These are phyloP conservation scores for Sminthurides bifidus DNA, from an alignment of 1,140 invertebrate species.

Conservation along the genomic window DNA sequence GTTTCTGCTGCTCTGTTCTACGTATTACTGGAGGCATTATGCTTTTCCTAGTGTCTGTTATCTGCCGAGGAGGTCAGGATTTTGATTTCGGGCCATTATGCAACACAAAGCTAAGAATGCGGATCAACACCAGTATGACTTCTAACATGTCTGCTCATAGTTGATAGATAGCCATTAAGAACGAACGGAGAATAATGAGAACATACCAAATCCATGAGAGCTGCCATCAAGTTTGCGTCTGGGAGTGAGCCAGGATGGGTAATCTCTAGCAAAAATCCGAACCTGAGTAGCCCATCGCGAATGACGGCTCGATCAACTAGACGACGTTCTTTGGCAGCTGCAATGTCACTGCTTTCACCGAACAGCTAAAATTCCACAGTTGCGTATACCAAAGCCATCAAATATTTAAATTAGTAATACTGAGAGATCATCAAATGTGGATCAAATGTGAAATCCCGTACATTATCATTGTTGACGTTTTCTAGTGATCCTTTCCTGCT, in stretches of 20 bases:
- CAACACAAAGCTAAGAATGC: too few species aligned
- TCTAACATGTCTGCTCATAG: too few species aligned
- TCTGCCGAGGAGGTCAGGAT: too few species aligned
- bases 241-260: slow-evolving; percentile 89
- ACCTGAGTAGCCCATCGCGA: slow-evolving; percentile 64
- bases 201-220: slow-evolving; percentile 81
- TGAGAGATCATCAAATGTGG: neutral
- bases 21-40: too few species aligned
- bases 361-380: slow-evolving; percentile 9
- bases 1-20: too few species aligned
- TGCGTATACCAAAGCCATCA: neutral
- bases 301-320: slow-evolving; percentile 60
- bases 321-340: slow-evolving; percentile 70
- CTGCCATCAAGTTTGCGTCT: slow-evolving; percentile 89
- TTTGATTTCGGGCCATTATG: too few species aligned
- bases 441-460: too few species aligned
- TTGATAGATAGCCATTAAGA: too few species aligned
- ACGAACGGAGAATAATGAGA: slow-evolving; percentile 4
- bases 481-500: slow-evolving; percentile 27
- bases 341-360: slow-evolving; percentile 49
- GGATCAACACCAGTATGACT: too few species aligned
- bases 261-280: slow-evolving; percentile 83
- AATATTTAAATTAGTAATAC: neutral
- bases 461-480: slow-evolving; percentile 25
- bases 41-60: too few species aligned